Evolutionary conservation across 2,797 vertebrate genomes (phyloP).

Genomic region (Syngnathus rostellatus): DNA sequence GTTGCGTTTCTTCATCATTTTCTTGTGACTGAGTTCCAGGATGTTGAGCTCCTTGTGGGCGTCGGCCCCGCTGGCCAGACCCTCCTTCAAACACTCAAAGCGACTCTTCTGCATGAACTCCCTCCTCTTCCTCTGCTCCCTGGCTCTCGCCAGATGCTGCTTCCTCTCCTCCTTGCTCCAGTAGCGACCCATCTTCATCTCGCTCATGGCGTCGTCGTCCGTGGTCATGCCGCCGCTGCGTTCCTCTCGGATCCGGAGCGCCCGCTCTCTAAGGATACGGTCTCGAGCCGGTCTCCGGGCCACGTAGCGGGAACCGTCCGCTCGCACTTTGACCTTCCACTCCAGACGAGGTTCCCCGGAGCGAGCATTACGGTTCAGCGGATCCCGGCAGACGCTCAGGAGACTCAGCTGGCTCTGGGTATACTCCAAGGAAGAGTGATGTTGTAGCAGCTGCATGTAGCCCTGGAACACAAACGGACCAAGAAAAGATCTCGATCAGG

Average conservation of each 20-base stretch:
- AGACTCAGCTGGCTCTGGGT: conserved; percentile 93
- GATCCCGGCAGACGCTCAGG: conserved; percentile 81
- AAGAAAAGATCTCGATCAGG: no score
- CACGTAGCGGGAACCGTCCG: conserved; percentile 87
- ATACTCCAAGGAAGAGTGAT: conserved; percentile 87
- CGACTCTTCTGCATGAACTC: conserved; percentile 95
- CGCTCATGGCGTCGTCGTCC: conserved; percentile 87
- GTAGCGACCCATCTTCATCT: conserved; percentile 96
- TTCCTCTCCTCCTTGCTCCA: conserved; percentile 96
- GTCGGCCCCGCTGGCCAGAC: conserved; percentile 74
- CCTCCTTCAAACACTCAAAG: conserved; percentile 83
- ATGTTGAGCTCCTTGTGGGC: conserved; percentile 83
- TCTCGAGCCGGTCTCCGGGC: conserved; percentile 88
- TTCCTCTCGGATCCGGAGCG: conserved; percentile 90
- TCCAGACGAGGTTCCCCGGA: conserved; percentile 80
- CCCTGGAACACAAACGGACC: conserved; percentile 67
- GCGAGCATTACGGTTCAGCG: conserved; percentile 54
- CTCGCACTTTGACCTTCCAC: conserved; percentile 93
- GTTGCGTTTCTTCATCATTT: conserved; percentile 97
- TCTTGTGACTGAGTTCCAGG: conserved; percentile 95
- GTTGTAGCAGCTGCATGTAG: conserved; percentile 93
- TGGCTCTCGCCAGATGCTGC: conserved; percentile 84
- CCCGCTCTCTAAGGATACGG: conserved; percentile 87
- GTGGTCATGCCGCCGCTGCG: conserved; percentile 90
- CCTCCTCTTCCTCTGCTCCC: conserved; percentile 84